Percentiles rank a stretch among this genome's conserved stretches.
Evolutionary conservation across 1,140 invertebrate genomes (phyloP).

Genomic region (Harpegnathos saltator): DNA sequence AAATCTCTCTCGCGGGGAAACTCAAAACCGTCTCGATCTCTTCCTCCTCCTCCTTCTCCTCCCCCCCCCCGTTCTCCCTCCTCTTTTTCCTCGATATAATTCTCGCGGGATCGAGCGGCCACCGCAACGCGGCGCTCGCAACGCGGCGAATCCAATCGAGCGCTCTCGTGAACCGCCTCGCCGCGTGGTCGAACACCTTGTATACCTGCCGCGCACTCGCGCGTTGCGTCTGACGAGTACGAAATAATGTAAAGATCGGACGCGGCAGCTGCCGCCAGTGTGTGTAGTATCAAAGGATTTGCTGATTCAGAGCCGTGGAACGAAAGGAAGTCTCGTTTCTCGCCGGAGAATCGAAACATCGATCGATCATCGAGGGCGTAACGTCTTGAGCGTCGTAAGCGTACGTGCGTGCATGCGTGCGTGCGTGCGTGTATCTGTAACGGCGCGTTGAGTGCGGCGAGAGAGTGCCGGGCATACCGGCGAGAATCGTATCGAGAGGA

Average conservation of each 20-base stretch:
- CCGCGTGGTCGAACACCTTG: conserved; percentile 39
- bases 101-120: too few species aligned
- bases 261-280: conserved; percentile 72
- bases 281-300: conserved; percentile 74
- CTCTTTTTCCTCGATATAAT: not conserved
- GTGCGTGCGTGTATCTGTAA: conserved; percentile 61
- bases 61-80: too few species aligned
- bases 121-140: not conserved
- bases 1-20: not conserved
- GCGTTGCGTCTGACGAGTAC: conserved; percentile 65
- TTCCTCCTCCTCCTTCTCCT: not conserved
- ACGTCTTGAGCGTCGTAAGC: conserved; percentile 64
- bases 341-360: conserved; percentile 70
- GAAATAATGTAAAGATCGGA: conserved; percentile 74
- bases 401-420: conserved; percentile 60
- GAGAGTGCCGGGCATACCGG: conserved; percentile 31
- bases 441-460: conserved; percentile 46
- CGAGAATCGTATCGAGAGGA: conserved; percentile 52
- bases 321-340: conserved; percentile 67
- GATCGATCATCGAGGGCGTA: conserved; percentile 75
- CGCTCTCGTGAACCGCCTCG: conserved; percentile 20
- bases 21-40: not conserved
- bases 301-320: conserved; percentile 74
- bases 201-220: conserved; percentile 53
- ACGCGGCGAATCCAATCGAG: conserved; percentile 20